A percentile compares a stretch with the other conserved stretches of the same genome.
phyloP scores from a whole-genome alignment of 2,797 vertebrate species.

The Acanthornis magna region DNA sequence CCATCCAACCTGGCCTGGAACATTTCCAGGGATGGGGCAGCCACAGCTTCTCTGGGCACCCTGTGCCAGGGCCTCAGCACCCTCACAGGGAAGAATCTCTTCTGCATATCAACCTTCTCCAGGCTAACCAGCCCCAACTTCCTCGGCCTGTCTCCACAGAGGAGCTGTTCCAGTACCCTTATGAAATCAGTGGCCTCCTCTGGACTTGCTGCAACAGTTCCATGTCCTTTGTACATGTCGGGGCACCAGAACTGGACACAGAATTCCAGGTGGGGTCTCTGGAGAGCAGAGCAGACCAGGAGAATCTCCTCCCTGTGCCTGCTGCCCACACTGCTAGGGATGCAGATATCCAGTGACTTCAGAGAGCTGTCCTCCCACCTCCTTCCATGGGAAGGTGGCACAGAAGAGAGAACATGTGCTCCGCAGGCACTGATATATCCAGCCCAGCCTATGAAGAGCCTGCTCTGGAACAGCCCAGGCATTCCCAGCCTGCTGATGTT shows the following conservation, averaged over 20 bases:
- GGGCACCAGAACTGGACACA: not conserved
- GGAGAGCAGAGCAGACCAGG: not conserved
- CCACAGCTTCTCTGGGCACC: not conserved
- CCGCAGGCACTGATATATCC: not conserved
- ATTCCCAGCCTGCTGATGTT: not conserved
- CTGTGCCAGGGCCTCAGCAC: not conserved
- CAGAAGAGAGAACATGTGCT: not conserved
- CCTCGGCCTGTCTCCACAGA: accelerated
- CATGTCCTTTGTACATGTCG: not conserved
- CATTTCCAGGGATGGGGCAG: not conserved
- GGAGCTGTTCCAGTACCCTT: not conserved
- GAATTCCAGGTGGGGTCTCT: not conserved
- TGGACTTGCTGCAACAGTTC: not conserved
- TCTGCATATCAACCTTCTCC: not conserved
- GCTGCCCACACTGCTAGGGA: not conserved
- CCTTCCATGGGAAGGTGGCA: not conserved
- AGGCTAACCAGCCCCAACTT: not conserved
- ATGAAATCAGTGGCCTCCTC: not conserved
- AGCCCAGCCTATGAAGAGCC: not conserved
- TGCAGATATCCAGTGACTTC: not conserved
- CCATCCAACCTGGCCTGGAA: not conserved
- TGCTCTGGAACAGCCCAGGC: not conserved
- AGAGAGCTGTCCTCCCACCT: not conserved
- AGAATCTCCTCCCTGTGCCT: not conserved
- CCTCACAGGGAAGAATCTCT: not conserved